Evolutionary conservation across 2,797 vertebrate genomes (phyloP).

Genomic region (Todus mexicanus): DNA sequence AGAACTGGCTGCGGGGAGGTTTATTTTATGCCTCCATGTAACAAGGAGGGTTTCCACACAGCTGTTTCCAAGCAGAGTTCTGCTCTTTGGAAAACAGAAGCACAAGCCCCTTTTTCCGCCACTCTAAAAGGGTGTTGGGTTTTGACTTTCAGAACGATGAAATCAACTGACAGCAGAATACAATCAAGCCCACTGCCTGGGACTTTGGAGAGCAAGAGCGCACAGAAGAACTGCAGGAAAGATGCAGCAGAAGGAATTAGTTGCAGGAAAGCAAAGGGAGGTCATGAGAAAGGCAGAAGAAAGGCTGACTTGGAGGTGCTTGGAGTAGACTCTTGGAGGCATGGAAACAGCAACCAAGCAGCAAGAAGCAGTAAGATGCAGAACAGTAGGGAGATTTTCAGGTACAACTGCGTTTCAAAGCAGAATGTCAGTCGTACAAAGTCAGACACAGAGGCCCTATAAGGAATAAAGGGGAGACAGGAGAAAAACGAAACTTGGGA

Average conservation of each 20-base stretch:
- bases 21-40: background rate
- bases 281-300: background rate
- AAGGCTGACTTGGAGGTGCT: background rate
- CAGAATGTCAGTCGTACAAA: background rate
- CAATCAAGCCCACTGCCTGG: background rate
- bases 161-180: background rate
- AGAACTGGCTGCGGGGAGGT: background rate
- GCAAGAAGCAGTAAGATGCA: background rate
- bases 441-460: background rate
- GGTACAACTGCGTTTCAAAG: background rate
- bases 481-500: background rate
- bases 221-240: background rate
- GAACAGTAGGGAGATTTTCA: background rate
- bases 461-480: background rate
- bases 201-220: background rate
- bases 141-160: background rate
- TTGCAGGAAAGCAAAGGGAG: background rate
- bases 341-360: background rate
- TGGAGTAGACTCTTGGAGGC: background rate
- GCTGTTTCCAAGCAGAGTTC: background rate
- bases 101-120: background rate
- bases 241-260: background rate
- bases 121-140: background rate
- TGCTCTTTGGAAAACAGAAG: background rate
- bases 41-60: background rate